Evolutionary conservation across 2,797 vertebrate species (phyloP).

Genomic region (Galaxias olidus): DNA sequence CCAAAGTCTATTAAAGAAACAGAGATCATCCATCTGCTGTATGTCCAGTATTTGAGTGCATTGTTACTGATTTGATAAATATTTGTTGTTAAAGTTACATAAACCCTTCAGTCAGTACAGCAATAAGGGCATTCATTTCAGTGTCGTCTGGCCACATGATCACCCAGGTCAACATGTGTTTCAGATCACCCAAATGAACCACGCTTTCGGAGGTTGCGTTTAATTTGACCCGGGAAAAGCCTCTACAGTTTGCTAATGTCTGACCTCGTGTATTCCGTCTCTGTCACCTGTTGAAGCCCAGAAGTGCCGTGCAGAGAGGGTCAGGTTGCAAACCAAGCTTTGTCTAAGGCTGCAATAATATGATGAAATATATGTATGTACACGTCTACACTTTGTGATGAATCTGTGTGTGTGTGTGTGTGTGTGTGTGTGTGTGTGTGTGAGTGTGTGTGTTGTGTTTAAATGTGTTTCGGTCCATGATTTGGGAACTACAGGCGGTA

Average conservation of each 20-base stretch:
- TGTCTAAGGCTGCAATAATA: conserved; percentile 27
- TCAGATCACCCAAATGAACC: conserved; percentile 63
- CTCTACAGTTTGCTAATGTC: too few relatives aligned
- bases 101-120: conserved; percentile 45
- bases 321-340: conserved; percentile 58
- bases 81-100: conserved; percentile 41
- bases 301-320: conserved; percentile 20
- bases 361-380: conserved; percentile 30
- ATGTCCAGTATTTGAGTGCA: conserved; percentile 54
- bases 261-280: conserved; percentile 19
- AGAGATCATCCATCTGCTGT: conserved; percentile 56
- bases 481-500: conserved; percentile 44
- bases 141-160: too few relatives aligned
- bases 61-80: conserved; percentile 53
- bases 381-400: conserved; percentile 21
- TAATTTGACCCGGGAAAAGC: conserved; percentile 41
- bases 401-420: conserved; percentile 18
- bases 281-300: conserved; percentile 54
- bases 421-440: conserved; percentile 18
- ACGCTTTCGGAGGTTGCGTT: conserved; percentile 51
- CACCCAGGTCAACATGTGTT: conserved; percentile 52
- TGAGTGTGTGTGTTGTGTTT: neutral
- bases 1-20: conserved; percentile 23
- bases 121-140: conserved; percentile 29
- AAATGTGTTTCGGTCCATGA: neutral